Conservation (phyloP, 2,113 vertebrate species). For the Dolichotis patagonum region DNA sequence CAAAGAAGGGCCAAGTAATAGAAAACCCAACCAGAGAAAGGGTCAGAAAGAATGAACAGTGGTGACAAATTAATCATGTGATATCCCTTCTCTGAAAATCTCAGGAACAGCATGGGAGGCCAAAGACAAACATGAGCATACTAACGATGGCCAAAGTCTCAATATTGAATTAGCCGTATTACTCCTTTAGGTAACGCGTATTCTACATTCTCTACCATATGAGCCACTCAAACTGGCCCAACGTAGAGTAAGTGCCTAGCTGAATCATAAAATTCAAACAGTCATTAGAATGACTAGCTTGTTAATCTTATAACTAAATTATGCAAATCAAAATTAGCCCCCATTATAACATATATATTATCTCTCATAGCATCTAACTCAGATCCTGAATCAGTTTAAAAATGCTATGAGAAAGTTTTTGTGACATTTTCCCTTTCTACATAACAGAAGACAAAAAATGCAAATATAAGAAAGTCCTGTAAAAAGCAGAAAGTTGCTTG, state of each 20-base stretch:
- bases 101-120: not conserved
- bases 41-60: not conserved
- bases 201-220: not conserved
- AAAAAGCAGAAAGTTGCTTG: not conserved
- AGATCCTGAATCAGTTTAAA: not conserved
- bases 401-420: not conserved
- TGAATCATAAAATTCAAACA: not conserved
- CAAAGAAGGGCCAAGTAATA: not conserved
- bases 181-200: not conserved
- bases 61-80: not conserved
- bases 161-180: not conserved
- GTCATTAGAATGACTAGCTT: not conserved
- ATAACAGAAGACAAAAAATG: not conserved
- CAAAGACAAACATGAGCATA: not conserved
- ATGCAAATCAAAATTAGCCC: not conserved
- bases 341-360: not conserved
- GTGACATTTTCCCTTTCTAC: not conserved
- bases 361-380: not conserved
- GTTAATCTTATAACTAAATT: not conserved
- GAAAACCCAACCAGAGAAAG: not conserved
- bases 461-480: not conserved
- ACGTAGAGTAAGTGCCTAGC: not conserved
- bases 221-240: not conserved
- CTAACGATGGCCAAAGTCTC: not conserved
- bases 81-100: not conserved